These are phyloP conservation scores for Chrysomallon squamiferum DNA, from an alignment of 1,140 invertebrate species.

Conservation along the genomic window DNA sequence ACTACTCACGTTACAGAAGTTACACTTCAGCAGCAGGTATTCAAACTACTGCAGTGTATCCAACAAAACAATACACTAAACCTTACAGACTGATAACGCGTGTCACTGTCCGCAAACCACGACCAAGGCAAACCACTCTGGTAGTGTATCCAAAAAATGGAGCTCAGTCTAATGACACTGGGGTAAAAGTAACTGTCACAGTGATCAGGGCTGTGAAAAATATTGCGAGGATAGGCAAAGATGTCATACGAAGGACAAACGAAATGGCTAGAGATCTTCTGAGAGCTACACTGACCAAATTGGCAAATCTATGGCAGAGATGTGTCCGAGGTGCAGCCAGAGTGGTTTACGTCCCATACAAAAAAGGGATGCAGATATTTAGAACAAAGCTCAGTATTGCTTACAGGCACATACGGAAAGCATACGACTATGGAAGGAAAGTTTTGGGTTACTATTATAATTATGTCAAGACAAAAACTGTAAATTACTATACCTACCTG, in stretches of 20 bases:
- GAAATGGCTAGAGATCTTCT: slow-evolving; percentile 10
- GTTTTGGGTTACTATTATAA: slow-evolving; percentile 7
- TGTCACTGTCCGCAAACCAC: not conserved
- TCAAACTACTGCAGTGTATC: too few relatives aligned
- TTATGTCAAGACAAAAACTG: slow-evolving; percentile 1
- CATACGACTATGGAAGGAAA: slow-evolving; percentile 25
- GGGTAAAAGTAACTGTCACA: slow-evolving; percentile 3
- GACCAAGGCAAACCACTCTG: not conserved
- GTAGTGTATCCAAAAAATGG: not conserved
- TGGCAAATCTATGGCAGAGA: slow-evolving; percentile 23
- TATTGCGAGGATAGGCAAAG: slow-evolving; percentile 12
- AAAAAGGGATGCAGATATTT: slow-evolving; percentile 5
- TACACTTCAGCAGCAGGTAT: too few relatives aligned
- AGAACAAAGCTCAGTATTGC: slow-evolving; percentile 8
- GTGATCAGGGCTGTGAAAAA: slow-evolving; percentile 19
- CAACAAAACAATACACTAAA: not conserved
- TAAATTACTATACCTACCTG: slow-evolving; percentile 13
- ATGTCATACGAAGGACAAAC: slow-evolving; percentile 7
- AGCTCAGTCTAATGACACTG: too few relatives aligned
- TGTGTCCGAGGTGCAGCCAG: slow-evolving; percentile 16
- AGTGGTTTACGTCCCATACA: slow-evolving; percentile 18
- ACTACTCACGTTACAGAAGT: not conserved
- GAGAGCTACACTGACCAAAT: slow-evolving; percentile 14
- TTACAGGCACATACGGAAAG: slow-evolving; percentile 20
- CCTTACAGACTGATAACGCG: not conserved